phyloP scores from a whole-genome alignment of 2,797 vertebrate species.

The Simalia tracyae region DNA sequence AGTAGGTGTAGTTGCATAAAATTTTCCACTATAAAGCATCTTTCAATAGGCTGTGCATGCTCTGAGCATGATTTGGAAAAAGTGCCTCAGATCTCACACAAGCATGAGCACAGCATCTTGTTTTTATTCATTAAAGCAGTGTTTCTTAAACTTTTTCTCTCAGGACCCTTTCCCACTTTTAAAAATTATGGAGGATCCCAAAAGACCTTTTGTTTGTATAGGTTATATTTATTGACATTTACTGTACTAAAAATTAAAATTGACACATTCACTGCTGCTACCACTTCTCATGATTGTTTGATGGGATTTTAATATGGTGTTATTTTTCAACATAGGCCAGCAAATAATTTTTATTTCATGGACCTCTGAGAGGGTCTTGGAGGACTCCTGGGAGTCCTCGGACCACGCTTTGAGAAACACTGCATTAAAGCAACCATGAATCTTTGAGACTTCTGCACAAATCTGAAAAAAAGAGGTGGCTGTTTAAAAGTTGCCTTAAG shows the following conservation, averaged over 20 bases:
- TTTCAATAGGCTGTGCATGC: no score
- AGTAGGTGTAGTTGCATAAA: no score
- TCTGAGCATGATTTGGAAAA: no score
- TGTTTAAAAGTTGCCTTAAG: neutral
- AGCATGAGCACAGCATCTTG: no score
- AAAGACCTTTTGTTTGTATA: neutral
- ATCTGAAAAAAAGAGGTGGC: no score
- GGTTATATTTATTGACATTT: neutral
- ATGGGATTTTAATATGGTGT: neutral
- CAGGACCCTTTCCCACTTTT: neutral
- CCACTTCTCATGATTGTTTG: neutral
- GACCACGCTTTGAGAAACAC: neutral
- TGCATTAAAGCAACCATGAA: neutral
- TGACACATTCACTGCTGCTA: neutral
- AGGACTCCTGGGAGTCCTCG: neutral
- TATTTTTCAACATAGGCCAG: neutral
- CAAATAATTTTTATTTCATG: neutral
- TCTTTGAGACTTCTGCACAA: neutral
- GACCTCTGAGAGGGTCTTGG: neutral
- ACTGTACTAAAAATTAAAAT: neutral
- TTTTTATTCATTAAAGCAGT: no score
- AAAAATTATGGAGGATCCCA: neutral
- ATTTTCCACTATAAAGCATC: no score
- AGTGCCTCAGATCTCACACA: no score
- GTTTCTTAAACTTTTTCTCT: no score